These are phyloP conservation scores for Falco berigora DNA, from an alignment of 2,797 vertebrate species.

Conservation along the genomic window DNA sequence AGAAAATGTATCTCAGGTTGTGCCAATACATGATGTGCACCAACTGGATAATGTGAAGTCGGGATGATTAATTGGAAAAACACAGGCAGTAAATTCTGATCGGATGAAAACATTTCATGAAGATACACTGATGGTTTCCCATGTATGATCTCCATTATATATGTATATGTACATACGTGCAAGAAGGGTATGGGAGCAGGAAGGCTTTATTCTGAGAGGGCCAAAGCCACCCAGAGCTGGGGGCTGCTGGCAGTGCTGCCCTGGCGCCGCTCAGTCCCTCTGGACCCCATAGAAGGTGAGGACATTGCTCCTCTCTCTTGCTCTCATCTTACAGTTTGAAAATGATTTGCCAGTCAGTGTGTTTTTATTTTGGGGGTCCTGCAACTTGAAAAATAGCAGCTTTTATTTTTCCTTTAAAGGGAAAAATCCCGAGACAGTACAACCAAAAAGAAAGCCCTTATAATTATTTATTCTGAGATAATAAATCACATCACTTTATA, in stretches of 20 bases:
- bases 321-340: background rate
- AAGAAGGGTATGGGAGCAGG: background rate
- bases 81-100: background rate
- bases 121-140: background rate
- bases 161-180: fast-evolving
- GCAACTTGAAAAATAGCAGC: background rate
- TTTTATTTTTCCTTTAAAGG: background rate
- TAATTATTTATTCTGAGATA: background rate
- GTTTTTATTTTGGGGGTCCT: background rate
- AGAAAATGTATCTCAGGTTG: background rate
- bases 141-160: background rate
- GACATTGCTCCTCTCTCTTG: background rate
- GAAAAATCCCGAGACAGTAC: background rate
- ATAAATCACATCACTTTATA: background rate
- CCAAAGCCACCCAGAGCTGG: background rate
- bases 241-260: background rate
- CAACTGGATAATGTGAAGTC: background rate
- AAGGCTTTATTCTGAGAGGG: background rate
- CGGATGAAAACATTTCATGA: background rate
- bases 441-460: background rate
- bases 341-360: background rate
- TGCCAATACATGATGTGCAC: background rate
- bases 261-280: fast-evolving
- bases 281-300: fast-evolving
- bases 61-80: background rate